Conservation (phyloP, 2,888 invertebrate species). For the Dascillus cervinus region DNA sequence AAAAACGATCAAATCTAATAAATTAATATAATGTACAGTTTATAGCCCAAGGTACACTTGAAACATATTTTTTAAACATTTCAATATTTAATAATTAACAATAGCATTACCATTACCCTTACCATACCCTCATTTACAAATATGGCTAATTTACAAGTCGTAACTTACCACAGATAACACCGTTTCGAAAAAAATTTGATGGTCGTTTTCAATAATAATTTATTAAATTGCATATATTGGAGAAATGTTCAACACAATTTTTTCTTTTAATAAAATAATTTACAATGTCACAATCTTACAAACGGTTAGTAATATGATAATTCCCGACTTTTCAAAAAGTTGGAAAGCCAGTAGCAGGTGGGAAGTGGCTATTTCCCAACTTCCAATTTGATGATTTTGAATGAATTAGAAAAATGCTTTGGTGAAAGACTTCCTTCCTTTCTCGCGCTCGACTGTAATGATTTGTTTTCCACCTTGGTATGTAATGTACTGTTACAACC, state of each 20-base stretch:
- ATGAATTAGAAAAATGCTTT: too few relatives aligned
- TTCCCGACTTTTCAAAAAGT: slow-evolving; percentile 29
- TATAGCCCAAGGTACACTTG: slow-evolving; percentile 28
- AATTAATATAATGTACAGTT: slow-evolving; percentile 27
- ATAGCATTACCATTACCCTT: slow-evolving; percentile 30
- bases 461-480: too few relatives aligned
- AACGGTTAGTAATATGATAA: slow-evolving; percentile 1
- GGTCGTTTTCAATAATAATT: too few relatives aligned
- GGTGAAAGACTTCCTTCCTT: too few relatives aligned
- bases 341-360: too few relatives aligned
- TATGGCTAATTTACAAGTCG: slow-evolving; percentile 28
- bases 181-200: too few relatives aligned
- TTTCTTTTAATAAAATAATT: neutral
- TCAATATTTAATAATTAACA: slow-evolving; percentile 30
- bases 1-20: slow-evolving; percentile 24
- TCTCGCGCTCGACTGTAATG: too few relatives aligned
- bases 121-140: slow-evolving; percentile 30
- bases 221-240: too few relatives aligned
- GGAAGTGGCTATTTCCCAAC: too few relatives aligned
- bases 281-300: slow-evolving; percentile 1
- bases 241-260: neutral
- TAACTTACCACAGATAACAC: slow-evolving; percentile 25
- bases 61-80: slow-evolving; percentile 27
- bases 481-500: too few relatives aligned
- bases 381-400: too few relatives aligned